A percentile compares a stretch with the other conserved stretches of the same genome.
Conservation (phyloP, 2,113 vertebrate species). For the Cheirogaleus medius region DNA sequence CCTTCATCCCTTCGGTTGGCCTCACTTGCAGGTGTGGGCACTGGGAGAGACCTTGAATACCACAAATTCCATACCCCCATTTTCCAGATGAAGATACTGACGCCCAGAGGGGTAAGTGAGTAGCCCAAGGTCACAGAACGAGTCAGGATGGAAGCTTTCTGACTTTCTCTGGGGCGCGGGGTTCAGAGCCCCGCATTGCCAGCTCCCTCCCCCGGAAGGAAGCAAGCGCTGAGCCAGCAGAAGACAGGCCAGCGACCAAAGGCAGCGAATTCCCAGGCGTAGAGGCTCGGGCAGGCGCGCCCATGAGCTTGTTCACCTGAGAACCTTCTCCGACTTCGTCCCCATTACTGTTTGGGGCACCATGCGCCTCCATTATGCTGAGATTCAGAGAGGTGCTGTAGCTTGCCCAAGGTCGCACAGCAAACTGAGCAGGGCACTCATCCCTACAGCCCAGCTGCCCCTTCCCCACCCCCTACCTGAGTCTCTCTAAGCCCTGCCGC, state of each 20-base stretch:
- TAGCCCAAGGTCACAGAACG: conserved; percentile 38
- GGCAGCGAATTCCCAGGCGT: neutral
- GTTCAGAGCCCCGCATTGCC: neutral
- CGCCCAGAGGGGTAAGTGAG: no score
- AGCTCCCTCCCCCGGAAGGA: no score
- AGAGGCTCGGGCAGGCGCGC: neutral
- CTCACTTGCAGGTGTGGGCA: neutral
- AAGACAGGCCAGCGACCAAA: neutral
- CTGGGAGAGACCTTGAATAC: neutral
- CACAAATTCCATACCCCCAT: neutral
- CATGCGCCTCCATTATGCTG: neutral
- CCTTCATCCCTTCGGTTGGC: rapidly evolving
- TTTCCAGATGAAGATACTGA: neutral
- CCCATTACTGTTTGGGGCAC: neutral
- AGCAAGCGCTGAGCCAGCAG: neutral
- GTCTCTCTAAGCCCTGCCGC: neutral
- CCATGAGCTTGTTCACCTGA: rapidly evolving
- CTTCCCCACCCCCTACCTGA: neutral
- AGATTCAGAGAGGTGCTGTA: neutral
- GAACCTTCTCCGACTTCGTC: neutral
- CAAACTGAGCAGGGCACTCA: neutral
- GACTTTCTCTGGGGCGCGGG: neutral
- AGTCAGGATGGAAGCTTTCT: neutral
- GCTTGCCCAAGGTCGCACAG: conserved; percentile 69
- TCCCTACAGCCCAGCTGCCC: neutral